Evolutionary conservation across 2,113 vertebrate genomes (phyloP), one percentile per base, ranked within the genome.

Genomic region (Macrotus californicus): DNA sequence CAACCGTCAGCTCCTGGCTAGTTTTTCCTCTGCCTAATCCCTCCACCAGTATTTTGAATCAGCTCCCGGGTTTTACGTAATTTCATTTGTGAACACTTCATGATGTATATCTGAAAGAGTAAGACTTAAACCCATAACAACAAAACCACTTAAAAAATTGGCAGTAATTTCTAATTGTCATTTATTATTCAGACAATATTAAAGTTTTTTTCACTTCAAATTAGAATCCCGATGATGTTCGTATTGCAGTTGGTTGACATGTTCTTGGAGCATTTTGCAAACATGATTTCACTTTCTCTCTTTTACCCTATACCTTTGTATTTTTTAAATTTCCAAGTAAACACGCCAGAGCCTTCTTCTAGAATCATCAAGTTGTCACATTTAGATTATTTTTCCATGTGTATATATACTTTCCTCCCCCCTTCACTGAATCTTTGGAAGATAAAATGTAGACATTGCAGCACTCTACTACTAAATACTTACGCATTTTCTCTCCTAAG

Each of bases 51-150:
- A 59, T 84, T 95, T 95, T 96, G 70, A 92, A 95, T 73, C 72
- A 92, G 70, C 80, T 81, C 19, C 26, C 19, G 92, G 64, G 31
- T 96, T 95, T 24, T 52, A 72, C 15, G 31, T 83, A 26, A 84
- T 84, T 96, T 96, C 50, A 90, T 79, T 80, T 87, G 7, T 77
- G 81, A 80, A 83, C 59, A 90, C 70, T 80, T 87, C 29, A 50
- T 80, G 66, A 87, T 87, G 36, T 79, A 16, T 83, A 72, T 86
- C 41, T 94, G 48, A 96, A 92, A 87, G n/a, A 77, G 70, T 80
- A 87, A 46, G 36, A 69, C 66, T 73, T 83, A 96, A 94, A 36
- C 46, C 39, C 0, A 11, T 75, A 83, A 89, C 10, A 91, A 39
- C 46, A 92, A 46, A 91, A 52, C 31, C 16, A 70, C 59, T 91